Percentiles rank a stretch among this genome's conserved stretches.
Evolutionary conservation across 2,113 vertebrate genomes (phyloP).

Genomic region (Sorex araneus): DNA sequence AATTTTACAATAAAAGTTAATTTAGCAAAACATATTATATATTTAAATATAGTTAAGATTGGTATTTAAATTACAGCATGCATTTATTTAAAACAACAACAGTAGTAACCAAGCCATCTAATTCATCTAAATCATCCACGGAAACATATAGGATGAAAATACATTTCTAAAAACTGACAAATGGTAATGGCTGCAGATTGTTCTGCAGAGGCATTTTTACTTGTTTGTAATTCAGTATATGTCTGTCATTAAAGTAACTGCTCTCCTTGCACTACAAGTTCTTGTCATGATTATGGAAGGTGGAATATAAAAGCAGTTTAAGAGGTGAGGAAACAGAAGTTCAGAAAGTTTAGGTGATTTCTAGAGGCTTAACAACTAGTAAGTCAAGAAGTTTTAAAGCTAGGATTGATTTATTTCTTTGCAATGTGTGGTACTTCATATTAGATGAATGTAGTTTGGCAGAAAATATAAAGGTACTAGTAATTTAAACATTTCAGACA

Average conservation of each 20-base stretch:
- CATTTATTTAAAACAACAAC: neutral
- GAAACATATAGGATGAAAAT: neutral
- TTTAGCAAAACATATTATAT: slow-evolving; percentile 11
- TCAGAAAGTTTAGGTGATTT: neutral
- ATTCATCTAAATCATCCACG: neutral
- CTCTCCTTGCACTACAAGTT: neutral
- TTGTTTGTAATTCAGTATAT: neutral
- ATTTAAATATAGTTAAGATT: neutral
- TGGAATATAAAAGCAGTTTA: neutral
- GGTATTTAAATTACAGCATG: neutral
- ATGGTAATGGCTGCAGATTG: neutral
- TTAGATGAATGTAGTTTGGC: neutral
- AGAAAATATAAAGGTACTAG: neutral
- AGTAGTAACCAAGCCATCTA: neutral
- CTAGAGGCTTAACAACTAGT: neutral
- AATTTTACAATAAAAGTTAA: slow-evolving; percentile 65
- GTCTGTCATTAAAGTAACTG: neutral
- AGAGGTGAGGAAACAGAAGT: neutral
- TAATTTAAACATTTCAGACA: neutral
- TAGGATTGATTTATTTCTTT: neutral
- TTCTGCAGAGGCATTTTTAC: neutral
- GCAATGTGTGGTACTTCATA: neutral
- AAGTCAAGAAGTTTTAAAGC: neutral
- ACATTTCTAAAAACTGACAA: slow-evolving; percentile 5
- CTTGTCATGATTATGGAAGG: neutral